Evolutionary conservation across 2,888 invertebrate species (phyloP).

Genomic region (Catocala nupta): DNA sequence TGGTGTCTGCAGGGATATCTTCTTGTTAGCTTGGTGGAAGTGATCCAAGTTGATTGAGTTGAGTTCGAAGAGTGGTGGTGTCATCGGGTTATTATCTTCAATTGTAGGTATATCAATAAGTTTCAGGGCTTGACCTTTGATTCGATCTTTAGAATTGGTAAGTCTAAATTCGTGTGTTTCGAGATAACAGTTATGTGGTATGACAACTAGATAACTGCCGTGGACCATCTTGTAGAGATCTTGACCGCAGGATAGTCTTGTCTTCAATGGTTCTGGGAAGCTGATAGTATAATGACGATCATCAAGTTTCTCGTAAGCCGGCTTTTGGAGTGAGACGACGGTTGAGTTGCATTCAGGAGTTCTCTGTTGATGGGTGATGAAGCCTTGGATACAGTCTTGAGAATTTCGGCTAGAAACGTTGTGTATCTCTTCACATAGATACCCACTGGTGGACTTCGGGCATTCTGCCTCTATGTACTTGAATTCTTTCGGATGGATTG

Average conservation of each 20-base stretch:
- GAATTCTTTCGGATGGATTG: not conserved
- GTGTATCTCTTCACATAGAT: not conserved
- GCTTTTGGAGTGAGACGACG: conserved; percentile 15
- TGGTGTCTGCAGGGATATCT: not conserved
- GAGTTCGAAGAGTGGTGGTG: not conserved
- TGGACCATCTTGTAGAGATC: conserved; percentile 24
- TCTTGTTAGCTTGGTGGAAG: not conserved
- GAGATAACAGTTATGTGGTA: not conserved
- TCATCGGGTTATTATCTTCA: not conserved
- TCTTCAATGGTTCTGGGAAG: conserved; percentile 31
- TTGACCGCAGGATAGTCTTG: conserved; percentile 29
- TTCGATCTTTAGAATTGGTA: not conserved
- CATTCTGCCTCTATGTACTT: conserved; percentile 1
- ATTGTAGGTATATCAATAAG: conserved; percentile 11
- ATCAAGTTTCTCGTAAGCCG: conserved; percentile 31
- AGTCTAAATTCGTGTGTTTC: not conserved
- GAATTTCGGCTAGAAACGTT: not conserved
- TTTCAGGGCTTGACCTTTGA: conserved; percentile 11
- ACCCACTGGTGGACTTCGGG: conserved; percentile 7
- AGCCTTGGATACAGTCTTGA: conserved; percentile 19
- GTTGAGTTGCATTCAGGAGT: conserved; percentile 14
- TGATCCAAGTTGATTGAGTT: too few relatives aligned
- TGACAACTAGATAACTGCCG: conserved; percentile 11
- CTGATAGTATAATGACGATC: conserved; percentile 35
- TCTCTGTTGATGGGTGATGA: conserved; percentile 17